Percentiles rank a stretch among this genome's conserved stretches.
These are phyloP conservation scores for Nipponia nippon DNA, from an alignment of 2,113 vertebrate genomes.

Conservation along the genomic window DNA sequence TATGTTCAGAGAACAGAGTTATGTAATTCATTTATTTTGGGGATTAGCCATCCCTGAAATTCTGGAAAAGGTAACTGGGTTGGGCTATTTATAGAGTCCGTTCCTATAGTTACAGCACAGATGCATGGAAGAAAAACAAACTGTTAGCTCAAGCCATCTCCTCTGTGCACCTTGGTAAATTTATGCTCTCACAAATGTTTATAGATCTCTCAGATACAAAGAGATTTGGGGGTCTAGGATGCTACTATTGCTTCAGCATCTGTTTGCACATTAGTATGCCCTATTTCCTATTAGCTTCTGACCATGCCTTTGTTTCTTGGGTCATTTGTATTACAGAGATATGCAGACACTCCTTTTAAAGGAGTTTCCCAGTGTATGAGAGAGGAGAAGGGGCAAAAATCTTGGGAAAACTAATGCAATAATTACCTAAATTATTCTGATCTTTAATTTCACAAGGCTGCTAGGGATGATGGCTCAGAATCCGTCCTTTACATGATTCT, in stretches of 20 bases:
- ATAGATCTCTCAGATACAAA: background rate
- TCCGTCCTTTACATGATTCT: background rate
- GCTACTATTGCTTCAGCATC: background rate
- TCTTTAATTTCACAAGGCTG: background rate
- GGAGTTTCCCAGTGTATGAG: background rate
- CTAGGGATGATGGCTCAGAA: background rate
- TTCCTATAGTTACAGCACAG: slow-evolving; percentile 30
- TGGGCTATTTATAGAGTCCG: slow-evolving; percentile 22
- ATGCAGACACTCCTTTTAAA: background rate
- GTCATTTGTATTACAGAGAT: background rate
- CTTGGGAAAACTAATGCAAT: background rate
- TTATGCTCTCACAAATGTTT: background rate
- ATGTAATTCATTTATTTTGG: slow-evolving; percentile 48
- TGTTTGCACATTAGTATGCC: background rate
- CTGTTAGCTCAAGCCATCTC: background rate
- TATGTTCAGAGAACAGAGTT: slow-evolving; percentile 18
- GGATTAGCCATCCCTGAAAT: background rate
- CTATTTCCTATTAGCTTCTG: background rate
- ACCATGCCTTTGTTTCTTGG: background rate
- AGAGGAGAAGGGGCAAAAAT: background rate
- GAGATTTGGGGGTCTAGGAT: background rate
- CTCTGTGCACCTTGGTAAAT: background rate
- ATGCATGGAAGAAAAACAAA: background rate
- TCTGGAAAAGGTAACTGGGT: slow-evolving; percentile 55
- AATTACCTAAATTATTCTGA: background rate